Conservation (phyloP, 2,888 invertebrate species). For the Synanthedon myopaeformis region DNA sequence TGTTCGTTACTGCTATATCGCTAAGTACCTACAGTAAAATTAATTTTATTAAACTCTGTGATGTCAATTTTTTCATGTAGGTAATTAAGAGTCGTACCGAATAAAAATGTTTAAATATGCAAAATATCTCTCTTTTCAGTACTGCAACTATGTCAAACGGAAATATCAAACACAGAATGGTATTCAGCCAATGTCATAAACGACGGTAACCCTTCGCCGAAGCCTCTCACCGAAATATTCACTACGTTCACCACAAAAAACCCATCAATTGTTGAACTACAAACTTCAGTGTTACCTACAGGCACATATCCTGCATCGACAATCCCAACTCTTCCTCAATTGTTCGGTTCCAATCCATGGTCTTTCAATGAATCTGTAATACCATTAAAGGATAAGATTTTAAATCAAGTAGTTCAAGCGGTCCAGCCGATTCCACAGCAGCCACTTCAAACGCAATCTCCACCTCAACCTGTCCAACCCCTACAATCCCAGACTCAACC, state of each 20-base stretch:
- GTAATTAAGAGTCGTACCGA: too few relatives aligned
- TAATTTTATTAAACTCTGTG: too few relatives aligned
- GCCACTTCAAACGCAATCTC: conserved; percentile 3
- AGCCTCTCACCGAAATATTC: conserved; percentile 51
- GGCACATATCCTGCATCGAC: neutral
- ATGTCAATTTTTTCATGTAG: too few relatives aligned
- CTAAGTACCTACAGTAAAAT: too few relatives aligned
- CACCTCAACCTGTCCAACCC: conserved; percentile 1
- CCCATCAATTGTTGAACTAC: conserved; percentile 28
- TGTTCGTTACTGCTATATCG: too few relatives aligned
- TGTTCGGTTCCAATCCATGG: neutral
- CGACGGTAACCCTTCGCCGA: conserved; percentile 44
- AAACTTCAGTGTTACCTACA: conserved; percentile 5
- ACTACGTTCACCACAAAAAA: conserved; percentile 37
- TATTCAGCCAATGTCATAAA: conserved; percentile 54
- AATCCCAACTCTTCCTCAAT: neutral
- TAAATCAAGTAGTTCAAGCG: neutral
- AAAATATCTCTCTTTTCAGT: conserved; percentile 36
- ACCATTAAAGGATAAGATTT: neutral
- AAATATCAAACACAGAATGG: conserved; percentile 43
- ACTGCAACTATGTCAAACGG: conserved; percentile 56
- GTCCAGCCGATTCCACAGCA: neutral
- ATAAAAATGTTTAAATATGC: neutral
- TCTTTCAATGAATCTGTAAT: neutral
- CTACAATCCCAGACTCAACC: neutral